Percentiles rank a stretch among this genome's conserved stretches.
Evolutionary conservation across 2,113 vertebrate species (phyloP).

Genomic region (Otocyon megalotis): DNA sequence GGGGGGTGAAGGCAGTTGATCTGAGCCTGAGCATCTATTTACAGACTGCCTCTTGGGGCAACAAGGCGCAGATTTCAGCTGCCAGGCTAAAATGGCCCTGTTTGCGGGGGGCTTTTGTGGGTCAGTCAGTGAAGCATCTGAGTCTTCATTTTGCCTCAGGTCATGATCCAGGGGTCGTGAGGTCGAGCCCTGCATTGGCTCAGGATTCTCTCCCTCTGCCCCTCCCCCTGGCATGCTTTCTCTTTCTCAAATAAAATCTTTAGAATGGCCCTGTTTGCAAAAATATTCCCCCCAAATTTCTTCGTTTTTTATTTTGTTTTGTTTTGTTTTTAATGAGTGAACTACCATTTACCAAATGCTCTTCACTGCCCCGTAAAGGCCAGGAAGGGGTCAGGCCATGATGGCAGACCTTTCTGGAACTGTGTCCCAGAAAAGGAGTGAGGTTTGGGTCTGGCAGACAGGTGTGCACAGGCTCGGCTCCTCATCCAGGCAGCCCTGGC

Average conservation of each 20-base stretch:
- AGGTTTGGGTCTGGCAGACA: neutral
- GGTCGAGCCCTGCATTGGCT: neutral
- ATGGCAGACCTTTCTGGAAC: neutral
- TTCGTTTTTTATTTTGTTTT: neutral
- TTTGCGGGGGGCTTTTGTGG: neutral
- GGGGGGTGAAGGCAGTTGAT: neutral
- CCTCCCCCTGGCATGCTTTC: accelerated
- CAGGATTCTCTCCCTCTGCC: neutral
- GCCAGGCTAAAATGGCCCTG: neutral
- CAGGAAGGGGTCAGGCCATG: neutral
- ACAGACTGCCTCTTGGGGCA: neutral
- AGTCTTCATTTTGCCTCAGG: neutral
- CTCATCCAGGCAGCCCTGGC: neutral
- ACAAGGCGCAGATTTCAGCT: neutral
- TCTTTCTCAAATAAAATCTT: neutral
- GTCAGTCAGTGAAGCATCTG: neutral
- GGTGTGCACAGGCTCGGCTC: neutral
- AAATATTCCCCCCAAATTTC: neutral
- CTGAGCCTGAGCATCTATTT: neutral
- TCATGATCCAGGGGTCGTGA: neutral
- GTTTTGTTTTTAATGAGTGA: neutral
- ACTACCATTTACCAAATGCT: neutral
- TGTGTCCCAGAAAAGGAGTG: neutral
- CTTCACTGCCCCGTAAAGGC: neutral
- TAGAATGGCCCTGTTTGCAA: neutral